Conservation (phyloP, 2,113 vertebrate species). For the Leuciscus idus region DNA sequence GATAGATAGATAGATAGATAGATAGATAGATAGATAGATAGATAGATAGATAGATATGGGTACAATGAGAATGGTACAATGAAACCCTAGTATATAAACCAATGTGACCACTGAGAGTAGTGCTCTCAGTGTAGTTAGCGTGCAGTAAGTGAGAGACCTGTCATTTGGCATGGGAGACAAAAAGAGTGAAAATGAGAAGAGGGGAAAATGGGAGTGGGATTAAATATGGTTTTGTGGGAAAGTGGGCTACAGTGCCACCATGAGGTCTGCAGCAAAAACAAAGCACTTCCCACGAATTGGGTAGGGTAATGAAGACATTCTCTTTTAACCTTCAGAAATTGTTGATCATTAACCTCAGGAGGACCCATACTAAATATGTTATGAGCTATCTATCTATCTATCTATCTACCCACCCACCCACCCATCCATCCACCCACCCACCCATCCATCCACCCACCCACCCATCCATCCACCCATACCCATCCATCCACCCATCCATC, state of each 20-base stretch:
- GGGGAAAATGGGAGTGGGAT: background rate
- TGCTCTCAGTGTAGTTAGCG: slow-evolving; percentile 48
- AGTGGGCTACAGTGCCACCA: slow-evolving; percentile 56
- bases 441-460: no score
- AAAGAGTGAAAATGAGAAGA: background rate
- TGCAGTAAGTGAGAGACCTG: slow-evolving; percentile 40
- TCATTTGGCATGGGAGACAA: slow-evolving; percentile 25
- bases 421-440: no score
- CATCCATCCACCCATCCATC: no score
- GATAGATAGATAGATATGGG: no score
- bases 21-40: slow-evolving; percentile 35
- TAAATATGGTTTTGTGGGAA: slow-evolving; percentile 2
- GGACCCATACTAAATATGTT: background rate
- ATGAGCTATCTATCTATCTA: background rate
- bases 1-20: slow-evolving; percentile 14
- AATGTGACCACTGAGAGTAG: slow-evolving; percentile 57
- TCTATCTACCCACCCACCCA: no score
- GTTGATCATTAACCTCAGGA: background rate
- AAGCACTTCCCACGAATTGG: background rate
- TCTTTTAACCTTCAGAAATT: background rate
- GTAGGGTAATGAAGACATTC: background rate
- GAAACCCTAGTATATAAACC: slow-evolving; percentile 63
- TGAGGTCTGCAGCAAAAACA: slow-evolving; percentile 51
- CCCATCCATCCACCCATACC: no score
- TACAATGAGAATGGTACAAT: slow-evolving; percentile 25